These are phyloP conservation scores for Epicauta chinensis DNA, from an alignment of 1,140 invertebrate species.

Conservation along the genomic window DNA sequence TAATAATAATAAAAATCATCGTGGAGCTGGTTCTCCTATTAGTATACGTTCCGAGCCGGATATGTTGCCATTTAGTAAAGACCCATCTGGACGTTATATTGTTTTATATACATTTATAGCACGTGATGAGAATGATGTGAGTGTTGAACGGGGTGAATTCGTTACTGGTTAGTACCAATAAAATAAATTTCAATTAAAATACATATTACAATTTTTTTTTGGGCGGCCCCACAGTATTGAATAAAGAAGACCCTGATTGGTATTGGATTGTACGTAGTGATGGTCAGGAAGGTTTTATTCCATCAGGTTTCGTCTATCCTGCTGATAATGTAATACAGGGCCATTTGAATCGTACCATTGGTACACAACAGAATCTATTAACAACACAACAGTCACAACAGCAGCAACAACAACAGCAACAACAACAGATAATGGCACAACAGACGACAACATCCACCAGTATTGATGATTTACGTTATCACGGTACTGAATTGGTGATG, in stretches of 20 bases:
- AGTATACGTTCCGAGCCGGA: conserved; percentile 60
- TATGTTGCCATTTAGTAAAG: conserved; percentile 84
- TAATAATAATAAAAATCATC: too few relatives aligned
- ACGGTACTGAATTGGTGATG: conserved; percentile 87
- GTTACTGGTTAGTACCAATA: conserved; percentile 56
- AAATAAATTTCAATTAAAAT: too few relatives aligned
- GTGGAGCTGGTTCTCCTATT: conserved; percentile 52
- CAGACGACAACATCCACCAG: conserved; percentile 31
- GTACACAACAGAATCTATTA: neutral
- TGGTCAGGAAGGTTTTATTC: conserved; percentile 92
- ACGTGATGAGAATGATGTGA: conserved; percentile 89
- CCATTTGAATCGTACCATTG: conserved; percentile 37
- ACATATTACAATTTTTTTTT: too few relatives aligned
- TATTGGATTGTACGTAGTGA: conserved; percentile 90
- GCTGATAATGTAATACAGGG: conserved; percentile 71
- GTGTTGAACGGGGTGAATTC: conserved; percentile 88
- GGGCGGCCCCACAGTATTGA: conserved; percentile 73
- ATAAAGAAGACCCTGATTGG: conserved; percentile 92
- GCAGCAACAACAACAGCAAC: too few relatives aligned
- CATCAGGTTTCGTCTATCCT: conserved; percentile 90
- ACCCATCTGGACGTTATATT: conserved; percentile 83
- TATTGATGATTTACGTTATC: conserved; percentile 59
- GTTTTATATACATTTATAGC: conserved; percentile 91
- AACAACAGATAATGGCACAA: too few relatives aligned
- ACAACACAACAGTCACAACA: neutral